Percentiles rank a stretch among this genome's conserved stretches.
Evolutionary conservation across 1,140 invertebrate genomes (phyloP).

Genomic region (Meloidogyne hapla): DNA sequence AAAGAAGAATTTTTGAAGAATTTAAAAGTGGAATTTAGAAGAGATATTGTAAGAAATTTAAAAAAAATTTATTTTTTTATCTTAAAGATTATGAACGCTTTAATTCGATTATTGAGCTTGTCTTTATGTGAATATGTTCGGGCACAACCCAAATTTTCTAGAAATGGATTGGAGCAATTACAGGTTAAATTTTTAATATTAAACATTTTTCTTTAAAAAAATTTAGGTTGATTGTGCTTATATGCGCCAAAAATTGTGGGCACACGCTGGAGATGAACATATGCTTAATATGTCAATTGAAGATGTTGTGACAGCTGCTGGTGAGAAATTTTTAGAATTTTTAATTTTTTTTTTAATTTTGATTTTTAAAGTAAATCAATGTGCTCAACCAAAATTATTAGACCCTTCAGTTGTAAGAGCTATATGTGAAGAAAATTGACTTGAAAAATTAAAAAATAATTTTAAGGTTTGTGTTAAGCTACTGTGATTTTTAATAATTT

Average conservation of each 20-base stretch:
- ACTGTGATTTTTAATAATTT: conserved; percentile 8
- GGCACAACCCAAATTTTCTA: conserved; percentile 18
- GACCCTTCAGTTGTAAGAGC: conserved; percentile 9
- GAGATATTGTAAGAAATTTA: conserved; percentile 11
- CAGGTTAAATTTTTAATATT: not conserved
- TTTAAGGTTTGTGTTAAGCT: not conserved
- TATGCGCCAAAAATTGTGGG: conserved; percentile 29
- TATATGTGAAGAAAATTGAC: conserved; percentile 28
- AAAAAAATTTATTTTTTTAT: not conserved
- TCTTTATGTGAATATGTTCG: conserved; percentile 19
- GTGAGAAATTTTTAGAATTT: conserved; percentile 15
- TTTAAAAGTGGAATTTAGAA: conserved; percentile 18
- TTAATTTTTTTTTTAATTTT: not conserved
- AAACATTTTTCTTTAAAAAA: not conserved
- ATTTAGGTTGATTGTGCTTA: conserved; percentile 28
- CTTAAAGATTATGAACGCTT: conserved; percentile 20
- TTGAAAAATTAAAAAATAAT: not conserved
- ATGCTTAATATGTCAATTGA: conserved; percentile 33
- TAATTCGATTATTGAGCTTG: not conserved
- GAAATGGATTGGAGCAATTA: conserved; percentile 21
- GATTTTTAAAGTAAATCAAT: conserved; percentile 15
- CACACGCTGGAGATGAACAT: conserved; percentile 31
- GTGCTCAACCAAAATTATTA: conserved; percentile 24
- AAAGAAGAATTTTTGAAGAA: not conserved
- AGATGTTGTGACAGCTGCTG: conserved; percentile 30